Base-by-base conservation (phyloP, 2,113 vertebrate species). In the Pavo muticus region DNA sequence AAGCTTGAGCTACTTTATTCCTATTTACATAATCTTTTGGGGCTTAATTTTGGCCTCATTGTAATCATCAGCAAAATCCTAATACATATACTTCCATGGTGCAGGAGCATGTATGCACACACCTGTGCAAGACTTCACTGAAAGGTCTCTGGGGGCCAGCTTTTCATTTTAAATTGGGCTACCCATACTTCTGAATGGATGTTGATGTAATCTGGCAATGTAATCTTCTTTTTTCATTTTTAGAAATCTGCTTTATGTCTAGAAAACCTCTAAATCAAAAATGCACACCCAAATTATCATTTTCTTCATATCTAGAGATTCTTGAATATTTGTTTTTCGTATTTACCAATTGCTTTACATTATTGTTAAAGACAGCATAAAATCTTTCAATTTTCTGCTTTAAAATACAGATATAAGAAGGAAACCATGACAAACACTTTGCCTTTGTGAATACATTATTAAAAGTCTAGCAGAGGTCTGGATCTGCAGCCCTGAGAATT, bases 361-460 rank as follows among this genome's bases (percentile, higher is more conserved):
- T 87, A 14, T 25, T 72, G 29, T 67, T 87, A 85, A 85, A 77
- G 54, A 47, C 8, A 10, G 23, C 30, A n/a, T 24, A 70, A 92
- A 95, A 75, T 86, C 83, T 85, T 72, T 74, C 45, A 61, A 68
- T n/a, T 30, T 21, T 73, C 61, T 79, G 29, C 79, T 87, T 88
- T 87, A 84, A 92, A 93, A 78, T 63, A 74, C 27, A 84, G 61
- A 50, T 48, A 12, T 21, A 57, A 84, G 72, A 57, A 91, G 14
- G 21, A 92, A 85, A 81, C 40, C 0, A 9, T 64, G 81, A 87
- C 25, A 87, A 91, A 87, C 40, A 68, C 44, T 39, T 88, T 91
- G 56, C 68, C 57, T 95, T 94, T 96, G 40, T 92, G 42, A 67
- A 64, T 65, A 80, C n/a, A 56, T 68, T 83, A 84, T 91, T 88